Base-by-base conservation (phyloP, 1,140 invertebrate species). In the Bombus confusus region DNA sequence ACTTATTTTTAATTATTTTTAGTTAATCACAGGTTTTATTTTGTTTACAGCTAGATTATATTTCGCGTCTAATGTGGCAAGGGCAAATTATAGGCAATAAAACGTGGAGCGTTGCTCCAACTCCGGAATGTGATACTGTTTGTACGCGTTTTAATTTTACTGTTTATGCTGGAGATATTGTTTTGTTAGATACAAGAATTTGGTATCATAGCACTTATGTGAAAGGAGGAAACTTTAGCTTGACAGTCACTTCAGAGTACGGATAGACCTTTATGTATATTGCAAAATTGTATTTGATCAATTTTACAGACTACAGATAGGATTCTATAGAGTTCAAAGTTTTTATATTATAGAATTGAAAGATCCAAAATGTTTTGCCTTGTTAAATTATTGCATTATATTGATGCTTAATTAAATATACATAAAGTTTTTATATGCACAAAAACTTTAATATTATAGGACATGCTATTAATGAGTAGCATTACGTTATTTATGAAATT, bases 151-250 rank as follows among this genome's bases (percentile, higher is more conserved):
- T 99, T 86, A 95, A 97, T 72, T 98, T 98, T 91, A 96, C 96
- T 82, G 98, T 99, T 22, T 96, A 98, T 91, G 97, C 97, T 34
- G 98, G 98, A 68, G 98, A 99, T 95, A 97, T 96, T 97, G 97
- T 98, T 83, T 94, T 98, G 71, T 94, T 99, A 85, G 98, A 99
- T 94, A 99, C 98, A 1, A 97, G 98, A 92, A 96, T 98, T 85
- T 99, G 98, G 98, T 99, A 98, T 94, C 98, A 99, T 95, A 96
- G 97, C 57, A 99, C 98, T 64, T 96, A 95, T 81, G 97, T 99
- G 73, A 96, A 97, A 72, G 97, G 98, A 80, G 96, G 97, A n/a
- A 96, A 98, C 89, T 97, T 99, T 90, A 98, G 98, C 92, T 96
- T 99, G 34, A 98, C 98, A 15, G 96, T 99, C 80, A 98, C 98